Percentiles rank a stretch among this genome's conserved stretches.
Conservation (phyloP, 2,797 vertebrate genomes). For the Champsocephalus gunnari region DNA sequence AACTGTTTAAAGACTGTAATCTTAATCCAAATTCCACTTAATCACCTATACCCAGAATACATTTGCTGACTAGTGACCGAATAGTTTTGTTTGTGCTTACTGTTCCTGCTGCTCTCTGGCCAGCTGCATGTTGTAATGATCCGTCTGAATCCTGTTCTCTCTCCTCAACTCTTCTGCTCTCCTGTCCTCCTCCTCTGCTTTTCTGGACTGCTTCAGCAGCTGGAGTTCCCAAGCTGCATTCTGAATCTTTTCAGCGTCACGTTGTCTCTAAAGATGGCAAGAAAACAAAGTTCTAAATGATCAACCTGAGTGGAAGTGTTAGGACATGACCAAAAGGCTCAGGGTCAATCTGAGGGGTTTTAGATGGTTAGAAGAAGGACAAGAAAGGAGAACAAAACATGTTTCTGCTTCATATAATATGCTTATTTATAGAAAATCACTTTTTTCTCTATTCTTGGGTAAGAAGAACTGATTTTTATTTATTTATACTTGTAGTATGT, state of each 20-base stretch:
- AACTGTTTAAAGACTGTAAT: neutral
- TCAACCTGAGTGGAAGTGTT: neutral
- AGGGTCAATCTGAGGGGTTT: neutral
- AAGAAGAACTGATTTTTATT: neutral
- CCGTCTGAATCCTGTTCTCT: slow-evolving; percentile 71
- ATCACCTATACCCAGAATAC: slow-evolving; percentile 13
- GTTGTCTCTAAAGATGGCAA: slow-evolving; percentile 70
- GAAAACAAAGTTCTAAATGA: neutral
- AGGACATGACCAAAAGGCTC: too few relatives aligned
- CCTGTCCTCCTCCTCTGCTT: slow-evolving; percentile 67
- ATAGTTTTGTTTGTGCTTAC: slow-evolving; percentile 65
- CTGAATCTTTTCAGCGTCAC: slow-evolving; percentile 63
- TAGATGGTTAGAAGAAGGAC: neutral
- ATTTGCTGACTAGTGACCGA: slow-evolving; percentile 20
- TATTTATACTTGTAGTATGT: neutral
- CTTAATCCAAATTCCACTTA: slow-evolving; percentile 1
- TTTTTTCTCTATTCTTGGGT: neutral
- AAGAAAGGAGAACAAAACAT: neutral
- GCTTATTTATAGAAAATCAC: neutral
- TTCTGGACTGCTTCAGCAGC: slow-evolving; percentile 63
- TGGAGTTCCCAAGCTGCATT: slow-evolving; percentile 70
- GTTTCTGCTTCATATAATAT: neutral
- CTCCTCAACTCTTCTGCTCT: slow-evolving; percentile 67
- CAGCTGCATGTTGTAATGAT: slow-evolving; percentile 79
- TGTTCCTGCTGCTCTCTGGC: slow-evolving; percentile 78